These are phyloP conservation scores for Tenthredo distinguenda DNA, from an alignment of 2,888 invertebrate genomes.

Conservation along the genomic window DNA sequence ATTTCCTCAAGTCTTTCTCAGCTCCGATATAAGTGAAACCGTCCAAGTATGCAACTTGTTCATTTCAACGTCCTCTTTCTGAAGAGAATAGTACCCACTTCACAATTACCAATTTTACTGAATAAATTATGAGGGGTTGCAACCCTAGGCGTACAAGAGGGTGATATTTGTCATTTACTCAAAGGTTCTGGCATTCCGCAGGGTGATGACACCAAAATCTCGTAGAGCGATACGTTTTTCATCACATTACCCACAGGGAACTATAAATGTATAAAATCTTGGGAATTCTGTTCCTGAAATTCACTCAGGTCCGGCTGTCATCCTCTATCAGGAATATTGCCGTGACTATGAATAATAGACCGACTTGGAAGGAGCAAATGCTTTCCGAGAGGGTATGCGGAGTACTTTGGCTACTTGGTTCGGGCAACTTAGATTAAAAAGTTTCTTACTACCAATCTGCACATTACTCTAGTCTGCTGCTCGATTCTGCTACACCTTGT, in stretches of 20 bases:
- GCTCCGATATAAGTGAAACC: neutral
- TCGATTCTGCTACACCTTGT: neutral
- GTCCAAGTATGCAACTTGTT: neutral
- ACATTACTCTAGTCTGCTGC: neutral
- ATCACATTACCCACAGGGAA: neutral
- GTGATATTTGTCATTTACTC: neutral
- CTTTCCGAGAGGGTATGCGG: neutral
- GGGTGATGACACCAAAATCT: neutral
- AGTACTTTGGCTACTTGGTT: slow-evolving; percentile 1
- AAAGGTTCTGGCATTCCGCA: neutral
- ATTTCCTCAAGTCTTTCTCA: neutral
- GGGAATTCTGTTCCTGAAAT: neutral
- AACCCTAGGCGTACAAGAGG: neutral
- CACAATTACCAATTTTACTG: neutral
- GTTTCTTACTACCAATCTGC: neutral
- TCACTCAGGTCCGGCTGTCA: neutral
- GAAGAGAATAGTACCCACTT: neutral
- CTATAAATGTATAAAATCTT: neutral
- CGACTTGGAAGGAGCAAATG: neutral
- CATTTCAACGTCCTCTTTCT: neutral
- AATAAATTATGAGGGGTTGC: neutral
- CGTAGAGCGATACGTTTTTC: neutral
- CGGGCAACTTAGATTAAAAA: neutral
- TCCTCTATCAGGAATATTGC: neutral
- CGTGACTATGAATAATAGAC: neutral